These are phyloP conservation scores for Coregonus ussuriensis DNA, from an alignment of 2,797 vertebrate genomes.

Conservation along the genomic window DNA sequence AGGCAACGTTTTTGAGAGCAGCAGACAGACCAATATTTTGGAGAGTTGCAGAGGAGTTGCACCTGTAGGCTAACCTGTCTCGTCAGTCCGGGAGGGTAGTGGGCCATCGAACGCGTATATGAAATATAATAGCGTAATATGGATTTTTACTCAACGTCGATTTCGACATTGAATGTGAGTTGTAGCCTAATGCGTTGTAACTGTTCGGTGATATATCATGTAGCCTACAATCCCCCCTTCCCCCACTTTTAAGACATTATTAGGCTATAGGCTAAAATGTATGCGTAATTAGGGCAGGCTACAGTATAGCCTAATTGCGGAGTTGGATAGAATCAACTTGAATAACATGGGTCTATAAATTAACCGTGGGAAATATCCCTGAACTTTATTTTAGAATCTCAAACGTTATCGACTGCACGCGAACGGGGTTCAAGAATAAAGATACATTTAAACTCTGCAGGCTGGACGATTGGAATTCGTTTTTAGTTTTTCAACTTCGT, in stretches of 20 bases:
- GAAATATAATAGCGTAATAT: not conserved
- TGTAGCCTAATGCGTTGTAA: not conserved
- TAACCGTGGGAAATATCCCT: not conserved
- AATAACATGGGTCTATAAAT: not conserved
- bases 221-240: too few species aligned
- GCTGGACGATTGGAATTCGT: not conserved
- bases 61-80: not conserved
- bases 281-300: too few species aligned
- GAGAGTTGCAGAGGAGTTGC: not conserved
- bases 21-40: not conserved
- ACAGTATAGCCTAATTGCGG: not conserved
- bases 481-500: too few species aligned
- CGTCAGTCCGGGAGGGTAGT: not conserved
- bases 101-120: not conserved
- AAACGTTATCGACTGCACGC: not conserved
- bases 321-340: not conserved
- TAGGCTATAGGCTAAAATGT: too few species aligned
- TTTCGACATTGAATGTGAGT: slow-evolving; percentile 5
- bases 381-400: not conserved
- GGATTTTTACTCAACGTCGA: not conserved
- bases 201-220: too few species aligned
- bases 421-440: not conserved
- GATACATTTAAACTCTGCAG: not conserved
- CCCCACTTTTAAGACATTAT: too few species aligned
- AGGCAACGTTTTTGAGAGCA: not conserved